Evolutionary conservation across 1,140 invertebrate species (phyloP).

Genomic region (Neodiprion pinetum): DNA sequence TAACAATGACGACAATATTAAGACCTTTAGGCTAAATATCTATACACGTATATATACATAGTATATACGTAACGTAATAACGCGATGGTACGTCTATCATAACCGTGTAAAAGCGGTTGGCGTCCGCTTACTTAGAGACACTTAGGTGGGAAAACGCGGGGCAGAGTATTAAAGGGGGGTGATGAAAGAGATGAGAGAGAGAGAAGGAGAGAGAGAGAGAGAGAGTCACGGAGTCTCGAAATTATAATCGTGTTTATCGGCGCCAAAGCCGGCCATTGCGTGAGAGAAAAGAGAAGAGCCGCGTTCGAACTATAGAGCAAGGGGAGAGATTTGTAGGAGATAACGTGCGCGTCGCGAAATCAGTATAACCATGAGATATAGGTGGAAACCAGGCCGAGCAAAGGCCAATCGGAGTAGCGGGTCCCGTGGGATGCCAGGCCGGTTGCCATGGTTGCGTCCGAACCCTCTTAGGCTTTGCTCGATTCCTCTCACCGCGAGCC

Average conservation of each 20-base stretch:
- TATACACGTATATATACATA: no score
- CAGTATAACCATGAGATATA: conserved; percentile 10
- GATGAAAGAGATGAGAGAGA: no score
- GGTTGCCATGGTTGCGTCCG: conserved; percentile 61
- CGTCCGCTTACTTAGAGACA: no score
- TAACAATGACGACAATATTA: no score
- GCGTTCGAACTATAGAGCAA: conserved; percentile 23
- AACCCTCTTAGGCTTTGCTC: conserved; percentile 58
- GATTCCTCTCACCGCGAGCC: conserved; percentile 46
- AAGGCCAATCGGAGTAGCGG: conserved; percentile 60
- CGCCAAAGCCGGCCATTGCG: conserved; percentile 34
- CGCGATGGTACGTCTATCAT: no score
- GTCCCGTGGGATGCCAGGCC: conserved; percentile 55
- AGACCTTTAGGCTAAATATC: no score
- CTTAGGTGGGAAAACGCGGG: no score
- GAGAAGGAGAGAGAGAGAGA: neutral
- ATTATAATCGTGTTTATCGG: conserved; percentile 5
- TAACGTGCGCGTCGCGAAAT: conserved; percentile 30
- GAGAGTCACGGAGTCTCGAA: neutral
- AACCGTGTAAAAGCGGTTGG: no score
- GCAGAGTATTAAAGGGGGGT: no score
- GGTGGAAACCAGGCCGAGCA: conserved; percentile 54
- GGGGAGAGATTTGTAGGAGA: conserved; percentile 31
- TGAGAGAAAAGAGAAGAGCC: conserved; percentile 47
- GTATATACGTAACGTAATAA: no score